Conservation (phyloP, 1,140 invertebrate species). For the Lasioglossum albipes region DNA sequence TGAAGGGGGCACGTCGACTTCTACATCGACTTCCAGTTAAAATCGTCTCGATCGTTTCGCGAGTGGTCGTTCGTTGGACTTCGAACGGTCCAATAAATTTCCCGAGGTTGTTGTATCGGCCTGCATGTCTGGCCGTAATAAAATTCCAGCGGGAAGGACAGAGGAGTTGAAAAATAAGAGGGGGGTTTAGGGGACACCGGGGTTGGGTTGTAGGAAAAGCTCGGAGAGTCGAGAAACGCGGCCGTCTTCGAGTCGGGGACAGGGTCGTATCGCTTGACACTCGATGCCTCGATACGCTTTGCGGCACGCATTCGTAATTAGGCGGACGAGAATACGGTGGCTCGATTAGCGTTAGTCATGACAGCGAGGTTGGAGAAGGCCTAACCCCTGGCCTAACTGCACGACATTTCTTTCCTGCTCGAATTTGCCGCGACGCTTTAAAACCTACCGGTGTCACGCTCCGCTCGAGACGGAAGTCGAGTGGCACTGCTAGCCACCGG, state of each 20-base stretch:
- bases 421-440: constrained; percentile 66
- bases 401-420: constrained; percentile 63
- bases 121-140: background rate
- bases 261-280: constrained; percentile 30
- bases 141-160: background rate
- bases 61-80: too few relatives aligned
- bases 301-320: constrained; percentile 55
- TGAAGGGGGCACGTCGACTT: too few relatives aligned
- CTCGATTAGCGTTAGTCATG: constrained; percentile 61
- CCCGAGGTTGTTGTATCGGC: background rate
- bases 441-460: constrained; percentile 69
- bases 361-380: constrained; percentile 24
- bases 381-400: constrained; percentile 16
- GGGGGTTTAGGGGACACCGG: too few relatives aligned
- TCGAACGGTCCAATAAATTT: background rate
- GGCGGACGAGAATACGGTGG: constrained; percentile 38
- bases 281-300: constrained; percentile 24
- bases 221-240: background rate
- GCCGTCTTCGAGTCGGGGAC: constrained; percentile 1
- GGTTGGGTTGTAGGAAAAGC: background rate
- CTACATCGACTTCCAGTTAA: too few relatives aligned
- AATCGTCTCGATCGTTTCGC: too few relatives aligned
- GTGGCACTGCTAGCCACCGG: constrained; percentile 76
- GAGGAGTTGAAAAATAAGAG: background rate
- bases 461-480: constrained; percentile 67